These are phyloP conservation scores for Campylomormyrus tamandua DNA, from an alignment of 2,113 vertebrate species.

Conservation along the genomic window DNA sequence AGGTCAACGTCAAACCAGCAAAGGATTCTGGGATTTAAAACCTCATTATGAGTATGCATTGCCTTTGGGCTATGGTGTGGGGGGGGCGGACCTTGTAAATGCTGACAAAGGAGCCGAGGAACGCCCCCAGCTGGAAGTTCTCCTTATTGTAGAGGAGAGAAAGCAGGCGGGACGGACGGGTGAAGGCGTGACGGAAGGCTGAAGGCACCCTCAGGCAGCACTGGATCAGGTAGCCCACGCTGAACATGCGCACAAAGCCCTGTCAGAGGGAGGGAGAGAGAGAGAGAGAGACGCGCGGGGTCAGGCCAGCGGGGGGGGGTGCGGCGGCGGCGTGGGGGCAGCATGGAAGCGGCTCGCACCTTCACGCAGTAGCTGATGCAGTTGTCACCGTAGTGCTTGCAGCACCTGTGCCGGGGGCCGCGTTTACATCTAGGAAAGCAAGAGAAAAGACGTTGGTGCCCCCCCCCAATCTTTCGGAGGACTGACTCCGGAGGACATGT, in stretches of 20 bases:
- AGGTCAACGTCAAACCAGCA: not conserved
- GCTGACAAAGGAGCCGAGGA: constrained; percentile 94
- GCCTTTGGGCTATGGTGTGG: not conserved
- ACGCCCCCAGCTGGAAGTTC: constrained; percentile 93
- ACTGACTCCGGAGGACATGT: not conserved
- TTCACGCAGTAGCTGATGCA: constrained; percentile 96
- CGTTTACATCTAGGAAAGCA: constrained; percentile 78
- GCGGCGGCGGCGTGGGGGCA: not conserved
- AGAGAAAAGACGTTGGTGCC: constrained; percentile 29
- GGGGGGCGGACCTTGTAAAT: constrained; percentile 84
- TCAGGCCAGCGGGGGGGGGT: not conserved
- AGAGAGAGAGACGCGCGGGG: not conserved
- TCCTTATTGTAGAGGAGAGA: constrained; percentile 97
- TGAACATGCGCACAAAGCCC: constrained; percentile 97
- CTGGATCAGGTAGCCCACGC: constrained; percentile 93
- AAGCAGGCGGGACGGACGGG: constrained; percentile 80
- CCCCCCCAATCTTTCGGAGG: constrained; percentile 20
- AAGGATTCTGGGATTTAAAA: not conserved
- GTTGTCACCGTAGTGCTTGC: constrained; percentile 95
- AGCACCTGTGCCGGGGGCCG: constrained; percentile 94
- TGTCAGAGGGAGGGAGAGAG: constrained; percentile 35
- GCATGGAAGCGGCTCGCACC: constrained; percentile 47
- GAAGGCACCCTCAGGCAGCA: constrained; percentile 94
- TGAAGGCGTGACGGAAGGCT: constrained; percentile 83
- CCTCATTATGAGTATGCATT: not conserved